Evolutionary conservation across 1,140 invertebrate species (phyloP), one percentile per base, ranked within the genome.

Genomic region (Dinothrombium tinctorium): DNA sequence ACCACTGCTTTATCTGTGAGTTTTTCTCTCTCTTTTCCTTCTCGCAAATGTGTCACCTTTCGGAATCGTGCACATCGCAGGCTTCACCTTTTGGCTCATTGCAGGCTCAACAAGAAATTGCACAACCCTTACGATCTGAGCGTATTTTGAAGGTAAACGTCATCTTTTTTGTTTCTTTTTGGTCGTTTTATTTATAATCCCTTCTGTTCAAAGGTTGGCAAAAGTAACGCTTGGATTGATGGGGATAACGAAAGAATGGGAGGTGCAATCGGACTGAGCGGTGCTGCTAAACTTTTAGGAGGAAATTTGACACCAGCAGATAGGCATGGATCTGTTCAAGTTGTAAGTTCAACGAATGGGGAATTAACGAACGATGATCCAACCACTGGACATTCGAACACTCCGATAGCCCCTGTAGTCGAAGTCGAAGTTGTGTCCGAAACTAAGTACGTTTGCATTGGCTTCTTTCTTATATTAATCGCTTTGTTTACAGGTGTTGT

Each of bases 301-400:
- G 37, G 12, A 26, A 22, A 35, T 37, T 35, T 47, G 14, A 35
- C 15, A 4, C 33, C 49, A 19, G 46, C 44, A 40, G 47, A 50
- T 45, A 37, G 48, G 21, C 43, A 47, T 36, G 49, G 50, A 47
- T 64, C 53, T 37, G 62, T 68, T 7, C 67, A 92, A 80, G 86
- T 95, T 67, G 83, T 94, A 49, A 89, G 81, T 59, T 92, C 86
- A 47, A 90, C 84, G 41, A 92, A 92, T 63, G 86, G 86, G 49
- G 87, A 92, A 66, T 61, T 92, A 52, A 82, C 78, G 38, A 74
- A 78, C 50, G 87, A 92, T 61, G 86, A 94, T 65, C 84, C 83
- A 20, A 84, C 79, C 33, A 84, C 81, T 51, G 86, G 83, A 39
- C 84, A 90, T 63, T 90, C 83, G 54, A 90, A 90, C 61, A 89